Conservation (phyloP, 2,797 vertebrate species). For the Xiphophorus birchmanni region DNA sequence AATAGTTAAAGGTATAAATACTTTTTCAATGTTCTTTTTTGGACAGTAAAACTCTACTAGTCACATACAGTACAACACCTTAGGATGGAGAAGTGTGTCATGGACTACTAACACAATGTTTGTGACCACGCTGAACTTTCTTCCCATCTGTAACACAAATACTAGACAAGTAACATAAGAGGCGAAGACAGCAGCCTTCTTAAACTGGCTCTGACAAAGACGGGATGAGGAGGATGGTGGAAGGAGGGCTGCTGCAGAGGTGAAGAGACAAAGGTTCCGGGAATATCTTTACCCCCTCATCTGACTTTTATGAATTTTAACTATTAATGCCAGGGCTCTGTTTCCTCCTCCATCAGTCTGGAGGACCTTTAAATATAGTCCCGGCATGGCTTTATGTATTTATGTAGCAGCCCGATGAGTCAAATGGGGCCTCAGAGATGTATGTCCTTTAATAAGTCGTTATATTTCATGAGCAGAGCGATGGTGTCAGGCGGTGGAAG, state of each 20-base stretch:
- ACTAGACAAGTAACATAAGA: constrained; percentile 36
- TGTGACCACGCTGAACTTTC: background rate
- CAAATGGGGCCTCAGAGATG: constrained; percentile 80
- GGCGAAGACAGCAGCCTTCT: constrained; percentile 38
- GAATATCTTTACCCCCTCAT: constrained; percentile 84
- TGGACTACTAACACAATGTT: constrained; percentile 29
- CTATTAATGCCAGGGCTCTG: constrained; percentile 79
- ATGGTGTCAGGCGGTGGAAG: constrained; percentile 68
- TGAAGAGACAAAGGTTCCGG: constrained; percentile 63
- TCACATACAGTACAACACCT: constrained; percentile 26
- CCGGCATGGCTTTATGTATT: constrained; percentile 62
- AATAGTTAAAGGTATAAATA: background rate
- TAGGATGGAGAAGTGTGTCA: constrained; percentile 53
- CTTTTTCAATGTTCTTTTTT: constrained; percentile 8
- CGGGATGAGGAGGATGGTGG: constrained; percentile 33
- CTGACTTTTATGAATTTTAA: constrained; percentile 87
- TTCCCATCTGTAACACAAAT: constrained; percentile 22
- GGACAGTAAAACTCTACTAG: constrained; percentile 50
- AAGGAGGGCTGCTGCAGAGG: constrained; percentile 42
- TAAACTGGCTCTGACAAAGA: constrained; percentile 65
- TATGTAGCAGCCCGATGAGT: constrained; percentile 67
- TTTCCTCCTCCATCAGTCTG: constrained; percentile 64
- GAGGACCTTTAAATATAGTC: constrained; percentile 72
- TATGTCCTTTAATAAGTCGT: constrained; percentile 82
- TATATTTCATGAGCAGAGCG: constrained; percentile 83